A percentile compares a stretch with the other conserved stretches of the same genome.
phyloP scores from a whole-genome alignment of 1,140 invertebrate species.

The Lordiphosa collinella region DNA sequence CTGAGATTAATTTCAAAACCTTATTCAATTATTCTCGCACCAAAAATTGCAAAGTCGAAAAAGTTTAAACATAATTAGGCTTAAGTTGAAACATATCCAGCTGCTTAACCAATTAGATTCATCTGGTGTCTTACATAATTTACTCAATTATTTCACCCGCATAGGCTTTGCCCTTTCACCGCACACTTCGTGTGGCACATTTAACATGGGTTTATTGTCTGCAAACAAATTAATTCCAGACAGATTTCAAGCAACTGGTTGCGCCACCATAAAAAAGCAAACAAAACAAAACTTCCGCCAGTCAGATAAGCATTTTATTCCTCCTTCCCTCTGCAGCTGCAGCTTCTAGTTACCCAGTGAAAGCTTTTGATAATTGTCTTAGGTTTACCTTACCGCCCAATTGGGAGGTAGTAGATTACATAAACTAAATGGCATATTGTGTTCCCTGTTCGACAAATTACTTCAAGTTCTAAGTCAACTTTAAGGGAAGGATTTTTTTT shows the following conservation, averaged over 20 bases:
- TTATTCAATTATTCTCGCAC: no score
- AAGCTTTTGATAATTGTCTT: constrained; percentile 25
- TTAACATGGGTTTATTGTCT: constrained; percentile 41
- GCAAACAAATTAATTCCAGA: constrained; percentile 39
- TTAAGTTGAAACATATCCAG: background rate
- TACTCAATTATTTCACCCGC: constrained; percentile 42
- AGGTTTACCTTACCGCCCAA: constrained; percentile 7
- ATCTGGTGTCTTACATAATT: constrained; percentile 25
- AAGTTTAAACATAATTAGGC: background rate
- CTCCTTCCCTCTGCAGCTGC: no score
- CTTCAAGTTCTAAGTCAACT: background rate
- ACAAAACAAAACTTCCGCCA: constrained; percentile 21
- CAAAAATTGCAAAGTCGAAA: no score
- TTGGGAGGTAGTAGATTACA: constrained; percentile 35
- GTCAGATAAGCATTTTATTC: background rate
- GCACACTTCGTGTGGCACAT: constrained; percentile 24
- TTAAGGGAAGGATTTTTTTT: constrained; percentile 9
- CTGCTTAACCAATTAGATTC: background rate
- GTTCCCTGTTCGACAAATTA: constrained; percentile 15
- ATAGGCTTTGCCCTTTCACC: constrained; percentile 37
- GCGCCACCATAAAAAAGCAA: background rate
- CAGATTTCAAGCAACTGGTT: constrained; percentile 12
- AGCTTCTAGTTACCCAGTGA: constrained; percentile 2
- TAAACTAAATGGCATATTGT: constrained; percentile 31
- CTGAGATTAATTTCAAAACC: no score